Evolutionary conservation across 2,113 vertebrate species (phyloP).

Genomic region (Gulo gulo): DNA sequence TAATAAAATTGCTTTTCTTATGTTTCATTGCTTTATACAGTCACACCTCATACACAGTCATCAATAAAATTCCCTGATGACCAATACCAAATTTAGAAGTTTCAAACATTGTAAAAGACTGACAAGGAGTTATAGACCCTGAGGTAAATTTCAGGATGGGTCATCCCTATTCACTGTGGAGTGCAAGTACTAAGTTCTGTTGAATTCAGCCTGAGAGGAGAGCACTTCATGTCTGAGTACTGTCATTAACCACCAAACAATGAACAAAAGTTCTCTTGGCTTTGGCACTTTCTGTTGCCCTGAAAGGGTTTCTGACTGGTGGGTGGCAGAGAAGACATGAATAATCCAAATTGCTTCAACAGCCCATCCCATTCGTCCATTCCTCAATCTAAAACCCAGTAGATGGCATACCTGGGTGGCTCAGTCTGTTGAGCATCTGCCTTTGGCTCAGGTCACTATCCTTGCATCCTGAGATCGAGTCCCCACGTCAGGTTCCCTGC

Average conservation of each 20-base stretch:
- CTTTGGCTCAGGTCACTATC: neutral
- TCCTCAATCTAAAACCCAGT: neutral
- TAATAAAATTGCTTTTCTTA: conserved; percentile 25
- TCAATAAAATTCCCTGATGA: conserved; percentile 8
- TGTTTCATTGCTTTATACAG: conserved; percentile 26
- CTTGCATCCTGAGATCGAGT: neutral
- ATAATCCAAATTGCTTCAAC: neutral
- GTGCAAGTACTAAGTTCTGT: neutral
- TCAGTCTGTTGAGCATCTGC: neutral
- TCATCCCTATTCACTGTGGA: neutral
- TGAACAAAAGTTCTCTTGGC: neutral
- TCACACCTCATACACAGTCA: neutral
- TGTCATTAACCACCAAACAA: neutral
- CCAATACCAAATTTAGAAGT: conserved; percentile 40
- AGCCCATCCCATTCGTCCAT: neutral
- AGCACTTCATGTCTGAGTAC: neutral
- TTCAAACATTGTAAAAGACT: neutral
- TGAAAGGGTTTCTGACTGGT: neutral
- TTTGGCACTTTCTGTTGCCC: conserved; percentile 10
- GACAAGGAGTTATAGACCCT: neutral
- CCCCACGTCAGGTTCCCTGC: neutral
- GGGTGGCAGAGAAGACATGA: neutral
- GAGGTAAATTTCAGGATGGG: neutral
- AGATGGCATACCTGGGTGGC: neutral
- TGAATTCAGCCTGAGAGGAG: neutral